Evolutionary conservation across 92 coral and sea anemone species (phyloP), one percentile per base, ranked within the genome.

Genomic region (Phenganax stokvisi): DNA sequence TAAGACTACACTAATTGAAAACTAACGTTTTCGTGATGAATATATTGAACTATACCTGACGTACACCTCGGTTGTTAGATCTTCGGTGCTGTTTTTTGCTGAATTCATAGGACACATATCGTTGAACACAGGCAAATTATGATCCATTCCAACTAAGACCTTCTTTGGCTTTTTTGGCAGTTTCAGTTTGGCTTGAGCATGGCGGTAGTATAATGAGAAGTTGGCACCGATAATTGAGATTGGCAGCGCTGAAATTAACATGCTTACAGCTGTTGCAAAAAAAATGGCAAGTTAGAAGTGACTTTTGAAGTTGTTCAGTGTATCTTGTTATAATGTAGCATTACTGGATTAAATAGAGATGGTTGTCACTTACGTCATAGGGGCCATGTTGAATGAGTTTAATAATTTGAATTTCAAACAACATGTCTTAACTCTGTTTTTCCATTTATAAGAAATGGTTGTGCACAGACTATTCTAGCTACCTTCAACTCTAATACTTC

Each of bases 171-270:
- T 96, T 89, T 96, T 96, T 1, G 99, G 99, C 28, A 96, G 87
- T 80, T 96, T 96, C 87, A 96, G 86, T 77, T 93, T 89, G 73
- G 99, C 99, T 76, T 96, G 99, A 63, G 99, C 99, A 75, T 96
- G 99, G 16, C 97, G 90, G 78, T 96, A 96, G 85, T 96, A 96
- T 20, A 96, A 80, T 6, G 99, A 92, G 88, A 96, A 96, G 85
- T 96, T 96, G 77, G 86, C 90, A 6, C 99, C 99, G 65, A 96
- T 96, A 77, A 96, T 92, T 8, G 99, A 96, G 83, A 96, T 96
- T 6, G 99, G 99, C 31, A 96, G 87, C n/a, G 99, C 99, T 0
- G 99, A 92, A 63, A 96, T 90, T 52, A 96, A 69, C 71, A 96
- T 91, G 65, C 97, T 92, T 15, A 89, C 81, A 3, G 85, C 97